Base-by-base conservation (phyloP, 2,113 vertebrate species). In the Corapipo altera region DNA sequence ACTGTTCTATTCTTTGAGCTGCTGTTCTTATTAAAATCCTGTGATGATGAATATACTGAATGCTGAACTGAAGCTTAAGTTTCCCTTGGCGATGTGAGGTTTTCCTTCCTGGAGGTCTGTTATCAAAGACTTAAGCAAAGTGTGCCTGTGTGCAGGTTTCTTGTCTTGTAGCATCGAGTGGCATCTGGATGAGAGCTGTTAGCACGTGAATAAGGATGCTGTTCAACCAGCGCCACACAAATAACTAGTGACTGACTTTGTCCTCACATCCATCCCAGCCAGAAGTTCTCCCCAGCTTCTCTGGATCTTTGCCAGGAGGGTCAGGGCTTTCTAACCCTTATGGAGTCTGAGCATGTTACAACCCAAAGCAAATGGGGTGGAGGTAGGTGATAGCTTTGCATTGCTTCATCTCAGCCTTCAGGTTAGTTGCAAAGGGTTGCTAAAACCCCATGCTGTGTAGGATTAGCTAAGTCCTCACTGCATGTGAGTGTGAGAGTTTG, bases 11-110 rank as follows among this genome's bases (percentile, higher is more conserved):
- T 85, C 66, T 32, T 88, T 92, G 88, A 93, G 77, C 82, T 95
- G 61, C 81, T 92, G 14, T 91, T 93, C 49, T 82, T 89, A 84
- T 94, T 72, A 51, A 96, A 97, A 95, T 93, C 85, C 71, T 59
- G 33, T 80, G 70, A 86, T 82, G 90, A 65, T 88, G 88, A 94
- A 74, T 85, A 84, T 72, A 77, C 51, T 86, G 89, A 77, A 91
- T 89, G 85, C 89, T 96, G 93, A 95, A 79, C 86, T 84, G 64
- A 37, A 89, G 37, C 84, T 94, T 39, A 85, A 32, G 41, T 92
- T 94, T 93, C 81, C 52, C 82, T 64, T 90, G 64, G 61, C 7
- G 20, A 85, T 72, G n/a, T 75, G 48, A 75, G 70, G 46, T 79
- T 94, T 91, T 75, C 48, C 71, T 74, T 95, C 39, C 51, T 78